A percentile compares a stretch with the other conserved stretches of the same genome.
phyloP scores from a whole-genome alignment of 2,888 invertebrate genomes.

The Plutella xylostella region DNA sequence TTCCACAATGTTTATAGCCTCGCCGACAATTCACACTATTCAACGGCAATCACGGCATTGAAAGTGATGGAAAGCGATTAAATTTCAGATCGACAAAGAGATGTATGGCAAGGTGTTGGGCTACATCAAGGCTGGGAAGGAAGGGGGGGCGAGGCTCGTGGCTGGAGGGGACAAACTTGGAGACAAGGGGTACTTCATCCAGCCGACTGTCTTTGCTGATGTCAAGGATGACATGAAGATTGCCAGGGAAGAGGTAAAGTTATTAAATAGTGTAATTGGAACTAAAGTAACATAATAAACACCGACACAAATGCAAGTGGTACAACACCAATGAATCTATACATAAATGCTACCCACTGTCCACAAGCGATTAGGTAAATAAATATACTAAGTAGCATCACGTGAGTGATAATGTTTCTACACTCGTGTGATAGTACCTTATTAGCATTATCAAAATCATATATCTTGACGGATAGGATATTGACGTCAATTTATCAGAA shows the following conservation, averaged over 20 bases:
- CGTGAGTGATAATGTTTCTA: too few relatives aligned
- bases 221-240: conserved; percentile 84
- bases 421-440: too few relatives aligned
- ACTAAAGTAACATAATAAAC: too few relatives aligned
- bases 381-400: too few relatives aligned
- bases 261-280: background rate
- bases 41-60: background rate
- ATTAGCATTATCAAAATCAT: too few relatives aligned
- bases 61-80: too few relatives aligned
- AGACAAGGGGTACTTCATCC: conserved; percentile 78
- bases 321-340: too few relatives aligned
- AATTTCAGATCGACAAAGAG: conserved; percentile 74
- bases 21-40: background rate
- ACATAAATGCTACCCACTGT: too few relatives aligned
- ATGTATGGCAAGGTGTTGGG: conserved; percentile 81
- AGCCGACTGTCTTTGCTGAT: conserved; percentile 84
- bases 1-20: background rate
- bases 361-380: too few relatives aligned
- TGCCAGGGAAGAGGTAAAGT: conserved; percentile 80
- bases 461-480: too few relatives aligned
- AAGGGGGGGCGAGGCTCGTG: conserved; percentile 83
- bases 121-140: conserved; percentile 81
- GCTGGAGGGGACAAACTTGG: conserved; percentile 81
- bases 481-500: too few relatives aligned
- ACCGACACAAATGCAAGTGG: too few relatives aligned